phyloP scores from a whole-genome alignment of 1,140 invertebrate species.

The Drosophila santomea region DNA sequence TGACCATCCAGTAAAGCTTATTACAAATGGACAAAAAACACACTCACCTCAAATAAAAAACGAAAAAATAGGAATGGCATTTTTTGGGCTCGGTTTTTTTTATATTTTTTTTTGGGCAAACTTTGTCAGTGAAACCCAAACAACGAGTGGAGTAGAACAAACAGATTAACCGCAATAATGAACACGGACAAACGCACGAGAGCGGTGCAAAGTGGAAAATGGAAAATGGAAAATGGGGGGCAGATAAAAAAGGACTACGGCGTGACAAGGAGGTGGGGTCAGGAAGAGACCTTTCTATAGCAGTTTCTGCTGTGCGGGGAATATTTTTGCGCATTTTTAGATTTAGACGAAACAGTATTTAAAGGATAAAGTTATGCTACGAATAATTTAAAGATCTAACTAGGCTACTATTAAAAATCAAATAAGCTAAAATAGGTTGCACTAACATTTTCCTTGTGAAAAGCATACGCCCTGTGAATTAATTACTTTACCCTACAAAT shows the following conservation, averaged over 20 bases:
- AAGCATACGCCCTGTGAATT: not conserved
- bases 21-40: conserved; percentile 54
- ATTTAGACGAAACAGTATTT: no score
- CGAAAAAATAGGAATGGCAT: conserved; percentile 19
- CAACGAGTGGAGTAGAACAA: conserved; percentile 54
- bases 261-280: not conserved
- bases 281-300: conserved; percentile 1
- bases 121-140: conserved; percentile 60
- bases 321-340: not conserved
- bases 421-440: no score
- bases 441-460: no score
- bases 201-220: conserved; percentile 7
- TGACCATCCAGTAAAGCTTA: conserved; percentile 65
- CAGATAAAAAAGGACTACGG: not conserved
- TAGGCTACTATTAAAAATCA: no score
- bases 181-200: conserved; percentile 66
- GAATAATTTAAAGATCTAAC: no score
- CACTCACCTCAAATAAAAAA: conserved; percentile 44
- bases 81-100: conserved; percentile 21
- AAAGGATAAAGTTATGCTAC: no score
- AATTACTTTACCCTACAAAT: conserved; percentile 5
- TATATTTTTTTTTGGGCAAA: conserved; percentile 36
- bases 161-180: conserved; percentile 81
- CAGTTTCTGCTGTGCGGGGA: not conserved
- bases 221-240: conserved; percentile 1